Evolutionary conservation across 2,113 vertebrate species (phyloP).

Genomic region (Toxotes jaculatrix): DNA sequence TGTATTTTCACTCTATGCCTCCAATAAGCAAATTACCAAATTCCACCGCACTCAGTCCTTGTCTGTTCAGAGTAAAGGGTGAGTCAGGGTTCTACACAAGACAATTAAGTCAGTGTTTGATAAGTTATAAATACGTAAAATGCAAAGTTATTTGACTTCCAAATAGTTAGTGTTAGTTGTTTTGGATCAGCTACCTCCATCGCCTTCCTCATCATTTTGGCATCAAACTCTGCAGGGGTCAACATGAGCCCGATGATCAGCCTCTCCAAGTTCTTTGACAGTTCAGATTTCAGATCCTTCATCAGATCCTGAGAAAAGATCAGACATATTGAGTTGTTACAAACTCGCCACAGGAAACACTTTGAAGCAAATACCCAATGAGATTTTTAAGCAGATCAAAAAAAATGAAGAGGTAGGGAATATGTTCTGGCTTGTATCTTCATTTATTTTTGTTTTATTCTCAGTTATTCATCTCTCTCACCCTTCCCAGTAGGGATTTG

Average conservation of each 20-base stretch:
- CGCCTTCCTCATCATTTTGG: slow-evolving; percentile 96
- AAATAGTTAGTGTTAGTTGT: slow-evolving; percentile 16
- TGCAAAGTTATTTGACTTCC: slow-evolving; percentile 38
- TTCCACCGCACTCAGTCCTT: background rate
- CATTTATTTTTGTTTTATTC: background rate
- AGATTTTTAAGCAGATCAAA: background rate
- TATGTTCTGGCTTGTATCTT: background rate
- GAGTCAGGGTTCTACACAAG: slow-evolving; percentile 17
- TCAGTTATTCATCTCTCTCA: slow-evolving; percentile 66
- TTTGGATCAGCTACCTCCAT: slow-evolving; percentile 86
- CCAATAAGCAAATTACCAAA: background rate
- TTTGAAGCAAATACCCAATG: background rate
- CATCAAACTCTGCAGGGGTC: slow-evolving; percentile 93
- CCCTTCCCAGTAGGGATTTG: slow-evolving; percentile 95
- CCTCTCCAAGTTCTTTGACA: slow-evolving; percentile 92
- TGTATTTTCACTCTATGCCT: background rate
- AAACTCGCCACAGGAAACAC: background rate
- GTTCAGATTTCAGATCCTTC: slow-evolving; percentile 96
- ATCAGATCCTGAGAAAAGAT: slow-evolving; percentile 88
- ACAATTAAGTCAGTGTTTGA: slow-evolving; percentile 7
- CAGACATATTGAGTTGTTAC: background rate
- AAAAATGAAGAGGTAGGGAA: background rate
- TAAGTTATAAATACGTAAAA: slow-evolving; percentile 7
- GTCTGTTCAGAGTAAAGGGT: background rate
- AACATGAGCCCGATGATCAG: slow-evolving; percentile 95